Evolutionary conservation across 2,113 vertebrate species (phyloP), one percentile per base, ranked within the genome.

Genomic region (Craseonycteris thonglongyai): DNA sequence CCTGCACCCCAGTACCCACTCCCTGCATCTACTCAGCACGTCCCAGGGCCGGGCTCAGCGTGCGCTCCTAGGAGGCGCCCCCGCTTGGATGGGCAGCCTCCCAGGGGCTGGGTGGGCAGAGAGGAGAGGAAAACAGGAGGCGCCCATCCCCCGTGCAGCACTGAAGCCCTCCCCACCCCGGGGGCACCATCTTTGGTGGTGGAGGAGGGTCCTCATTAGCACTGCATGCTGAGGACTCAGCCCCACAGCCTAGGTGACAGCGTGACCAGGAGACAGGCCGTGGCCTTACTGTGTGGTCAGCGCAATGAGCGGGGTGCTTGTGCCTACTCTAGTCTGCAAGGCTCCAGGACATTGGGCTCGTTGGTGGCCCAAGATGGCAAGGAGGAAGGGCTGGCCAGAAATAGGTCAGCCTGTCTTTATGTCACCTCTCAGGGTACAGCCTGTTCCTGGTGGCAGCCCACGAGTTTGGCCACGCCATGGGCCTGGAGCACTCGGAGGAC

Each of bases 391-490:
- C 80, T 40, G 80, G 38, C 68, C 28, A 24, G 38, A 26, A 56
- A 35, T 22, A 30, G 38, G 51, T 12, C 68, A 24, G 40, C 33
- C 51, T 49, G 33, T 63, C 12, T n/a, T 63, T 22, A 19, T 35
- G 33, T 56, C 30, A 38, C 33, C 33, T 91, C 90, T 51, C 96
- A 99, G 99, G 99, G 42, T 99, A 99, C 98, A 99, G 99, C 97
- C 98, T 99, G 90, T 99, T 99, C 98, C 97, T 99, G 90, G 99
- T 99, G 96, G 99, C 99, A 49, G 99, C 99, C 93, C 99, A 99
- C 74, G 99, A 99, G 89, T 99, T 99, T 95, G 99, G 99, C 88
- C 99, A 99, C 7, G 99, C 99, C 0, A 98, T 99, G 97, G 99
- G 99, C 40, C 96, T 99, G 92, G 99, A 99, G 96, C 99, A 99